These are phyloP conservation scores for Ceryle rudis DNA, from an alignment of 2,797 vertebrate genomes.

Conservation along the genomic window DNA sequence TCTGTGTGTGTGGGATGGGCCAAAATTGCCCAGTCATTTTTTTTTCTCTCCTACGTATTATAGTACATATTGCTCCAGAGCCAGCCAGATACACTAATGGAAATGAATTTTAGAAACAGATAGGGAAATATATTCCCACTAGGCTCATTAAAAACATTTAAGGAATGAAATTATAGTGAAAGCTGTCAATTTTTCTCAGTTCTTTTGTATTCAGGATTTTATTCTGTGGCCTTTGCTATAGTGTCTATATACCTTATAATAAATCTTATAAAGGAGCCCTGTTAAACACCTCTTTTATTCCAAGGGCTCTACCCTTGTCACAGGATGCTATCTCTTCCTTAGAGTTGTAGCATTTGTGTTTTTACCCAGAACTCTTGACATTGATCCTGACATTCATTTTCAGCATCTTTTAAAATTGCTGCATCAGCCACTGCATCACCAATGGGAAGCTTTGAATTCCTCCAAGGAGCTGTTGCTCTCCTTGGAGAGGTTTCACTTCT, in stretches of 20 bases:
- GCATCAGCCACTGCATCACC: fast-evolving
- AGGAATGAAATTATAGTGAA: background rate
- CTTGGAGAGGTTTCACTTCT: background rate
- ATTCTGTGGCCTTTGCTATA: background rate
- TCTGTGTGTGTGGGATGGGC: background rate
- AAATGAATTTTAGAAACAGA: background rate
- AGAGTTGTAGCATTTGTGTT: background rate
- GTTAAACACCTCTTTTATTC: background rate
- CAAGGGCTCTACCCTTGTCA: background rate
- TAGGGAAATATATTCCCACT: background rate
- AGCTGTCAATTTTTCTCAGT: background rate
- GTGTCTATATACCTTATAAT: background rate
- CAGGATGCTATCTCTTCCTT: background rate
- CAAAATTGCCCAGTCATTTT: background rate
- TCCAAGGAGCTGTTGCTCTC: background rate
- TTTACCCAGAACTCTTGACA: background rate
- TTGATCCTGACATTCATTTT: background rate
- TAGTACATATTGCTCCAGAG: background rate
- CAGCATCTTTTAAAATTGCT: background rate
- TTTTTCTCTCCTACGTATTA: background rate
- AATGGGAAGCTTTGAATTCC: background rate
- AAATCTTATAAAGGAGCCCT: background rate
- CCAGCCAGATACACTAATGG: background rate
- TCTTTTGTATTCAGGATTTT: background rate
- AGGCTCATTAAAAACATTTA: background rate